Evolutionary conservation across 1,140 invertebrate genomes (phyloP), one percentile per base, ranked within the genome.

Genomic region (Rhagoletis pomonella): DNA sequence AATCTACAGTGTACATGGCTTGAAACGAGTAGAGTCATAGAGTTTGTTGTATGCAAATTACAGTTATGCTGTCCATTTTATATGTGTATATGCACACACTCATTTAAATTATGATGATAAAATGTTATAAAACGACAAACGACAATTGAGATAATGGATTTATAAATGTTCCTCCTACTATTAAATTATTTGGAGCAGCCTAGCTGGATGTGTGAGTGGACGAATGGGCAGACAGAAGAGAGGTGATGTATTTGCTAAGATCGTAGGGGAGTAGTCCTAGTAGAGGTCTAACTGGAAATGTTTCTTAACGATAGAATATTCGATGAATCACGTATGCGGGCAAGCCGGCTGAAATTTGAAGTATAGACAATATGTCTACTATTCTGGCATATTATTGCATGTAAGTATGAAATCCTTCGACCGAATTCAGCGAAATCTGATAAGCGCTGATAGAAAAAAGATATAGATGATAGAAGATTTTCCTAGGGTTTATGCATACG

Each of bases 81-180:
- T 73, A 44, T 73, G 44, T 73, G 69, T 4, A 44, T 19, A 55
- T 9, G 44, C 47, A 55, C 7, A 29, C 47, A 0, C 9, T 6
- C n/a, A 19, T 81, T 6, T 55, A 58, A 81, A 58, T 81, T 81
- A 81, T 55, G 73, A 55, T 81, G 73, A 81, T 81, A 81, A 81
- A 81, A 81, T 81, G 47, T 81, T 55, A 55, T 55, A 81, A 81
- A 81, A 81, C 73, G 73, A 73, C 67, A 47, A 47, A 73, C 73
- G 73, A 81, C 73, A 81, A 81, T 81, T 81, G 73, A 81, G 73
- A 81, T 81, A 81, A 81, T 81, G 73, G 73, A 55, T 81, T 81
- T 81, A 81, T 81, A 81, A 81, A 81, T 81, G 73, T 81, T 81
- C 73, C 73, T 81, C 44, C 73, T 81, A 81, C 73, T n/a, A 81